These are phyloP conservation scores for Pedicia rivosa DNA, from an alignment of 2,888 invertebrate genomes.

Conservation along the genomic window DNA sequence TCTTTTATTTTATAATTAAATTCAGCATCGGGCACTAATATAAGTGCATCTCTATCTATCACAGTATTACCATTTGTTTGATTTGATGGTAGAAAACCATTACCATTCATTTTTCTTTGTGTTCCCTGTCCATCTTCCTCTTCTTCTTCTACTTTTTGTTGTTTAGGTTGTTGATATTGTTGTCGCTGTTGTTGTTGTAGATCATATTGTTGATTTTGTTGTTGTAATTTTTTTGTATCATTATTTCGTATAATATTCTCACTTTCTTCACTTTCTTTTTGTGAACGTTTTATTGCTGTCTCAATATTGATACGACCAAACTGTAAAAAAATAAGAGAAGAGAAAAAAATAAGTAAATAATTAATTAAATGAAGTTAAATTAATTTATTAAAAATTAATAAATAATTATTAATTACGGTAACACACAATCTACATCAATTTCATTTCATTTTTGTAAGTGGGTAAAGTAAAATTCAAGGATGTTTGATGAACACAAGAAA, in stretches of 20 bases:
- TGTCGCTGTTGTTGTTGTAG: conserved; percentile 12
- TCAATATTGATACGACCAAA: conserved; percentile 73
- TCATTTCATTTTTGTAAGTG: too few relatives aligned
- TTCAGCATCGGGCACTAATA: conserved; percentile 47
- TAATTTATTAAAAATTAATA: neutral
- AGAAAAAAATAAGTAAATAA: neutral
- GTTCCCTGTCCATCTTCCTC: conserved; percentile 14
- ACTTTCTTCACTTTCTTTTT: too few relatives aligned
- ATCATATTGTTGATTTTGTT: conserved; percentile 6
- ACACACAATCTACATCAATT: too few relatives aligned
- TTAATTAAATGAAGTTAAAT: neutral
- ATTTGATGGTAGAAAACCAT: conserved; percentile 6
- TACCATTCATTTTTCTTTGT: conserved; percentile 10
- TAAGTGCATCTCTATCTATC: conserved; percentile 57
- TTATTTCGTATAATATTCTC: neutral
- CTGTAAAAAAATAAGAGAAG: conserved; percentile 33
- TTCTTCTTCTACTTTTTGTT: too few relatives aligned
- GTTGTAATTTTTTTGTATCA: conserved; percentile 3
- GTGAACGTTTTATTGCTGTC: conserved; percentile 17
- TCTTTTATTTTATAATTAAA: conserved; percentile 7
- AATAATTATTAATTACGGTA: too few relatives aligned
- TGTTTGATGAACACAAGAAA: too few relatives aligned
- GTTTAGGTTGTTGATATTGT: conserved; percentile 33
- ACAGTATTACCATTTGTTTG: conserved; percentile 37
- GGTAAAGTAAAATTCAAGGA: too few relatives aligned